Evolutionary conservation across 2,113 vertebrate species (phyloP), one percentile per base, ranked within the genome.

Genomic region (Myotis lucifugus): DNA sequence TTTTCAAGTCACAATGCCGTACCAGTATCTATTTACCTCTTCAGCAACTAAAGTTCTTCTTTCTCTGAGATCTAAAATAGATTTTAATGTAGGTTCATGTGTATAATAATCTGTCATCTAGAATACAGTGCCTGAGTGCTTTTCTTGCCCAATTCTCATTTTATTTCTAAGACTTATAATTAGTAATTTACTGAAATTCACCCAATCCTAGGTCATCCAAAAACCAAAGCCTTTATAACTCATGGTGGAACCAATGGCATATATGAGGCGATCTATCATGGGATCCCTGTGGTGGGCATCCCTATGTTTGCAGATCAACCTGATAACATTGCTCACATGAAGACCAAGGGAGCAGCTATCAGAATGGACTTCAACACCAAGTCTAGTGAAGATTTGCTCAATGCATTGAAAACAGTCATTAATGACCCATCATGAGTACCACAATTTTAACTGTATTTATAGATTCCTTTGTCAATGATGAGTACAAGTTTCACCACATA

Each of bases 231-330:
- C 76, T 99, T 76, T 48, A 48, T 76, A 48, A 76, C 73, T 76
- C 73, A 76, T 32, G 73, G 73, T 76, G 73, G 73, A 54, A 98
- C 98, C 32, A 99, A 99, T 0, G 98, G 99, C 25, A 96, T 99
- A 61, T 99, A 99, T 54, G 99, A 99, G 97, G 99, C 99, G 0
- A 99, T 99, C 90, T 99, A 99, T 94, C 99, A 99, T 0, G 99
- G 98, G 0, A 93, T 99, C 64, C 99, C 99, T 0, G 95, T 99
- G 98, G 98, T 99, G 34, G 99, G 99, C 17, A 83, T 99, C 18
- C 99, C 99, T 4, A 83, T 99, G 85, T 99, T 99, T 94, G 98
- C 34, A 0, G 99, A 99, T 64, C 99, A 99, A 96, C 96, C 97
- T 0, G 98, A 99, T 91, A 99, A 99, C 93, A 61, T 99, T 0